Conservation (phyloP, 2,797 vertebrate species). For the Halcyon badia region DNA sequence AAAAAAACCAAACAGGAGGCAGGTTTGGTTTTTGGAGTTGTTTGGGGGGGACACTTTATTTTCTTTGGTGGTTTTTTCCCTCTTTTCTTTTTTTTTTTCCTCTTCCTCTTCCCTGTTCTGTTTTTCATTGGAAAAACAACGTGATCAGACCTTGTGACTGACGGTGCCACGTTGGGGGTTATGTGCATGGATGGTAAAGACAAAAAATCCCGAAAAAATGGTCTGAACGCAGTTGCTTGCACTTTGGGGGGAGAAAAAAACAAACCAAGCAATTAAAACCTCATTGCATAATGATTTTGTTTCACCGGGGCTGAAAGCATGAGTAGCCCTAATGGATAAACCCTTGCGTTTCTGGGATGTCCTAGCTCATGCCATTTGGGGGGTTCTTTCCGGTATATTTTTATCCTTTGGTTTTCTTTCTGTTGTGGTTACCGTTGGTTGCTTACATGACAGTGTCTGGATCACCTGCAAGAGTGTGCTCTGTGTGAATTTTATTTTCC, state of each 20-base stretch:
- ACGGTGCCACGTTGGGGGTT: background rate
- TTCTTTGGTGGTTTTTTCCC: background rate
- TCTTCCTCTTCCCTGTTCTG: background rate
- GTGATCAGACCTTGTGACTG: slow-evolving; percentile 23
- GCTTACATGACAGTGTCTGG: background rate
- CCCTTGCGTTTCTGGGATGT: background rate
- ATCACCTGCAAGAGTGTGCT: slow-evolving; percentile 8
- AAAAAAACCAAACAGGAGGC: background rate
- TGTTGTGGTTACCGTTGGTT: slow-evolving; percentile 30
- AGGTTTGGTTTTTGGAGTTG: background rate
- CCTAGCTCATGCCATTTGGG: background rate
- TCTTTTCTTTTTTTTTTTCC: background rate
- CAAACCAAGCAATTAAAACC: background rate
- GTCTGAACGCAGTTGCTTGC: background rate
- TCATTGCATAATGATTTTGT: background rate
- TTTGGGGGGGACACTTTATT: background rate
- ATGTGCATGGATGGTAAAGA: slow-evolving; percentile 7
- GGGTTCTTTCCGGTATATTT: background rate
- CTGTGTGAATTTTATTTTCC: slow-evolving; percentile 9
- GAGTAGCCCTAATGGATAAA: background rate
- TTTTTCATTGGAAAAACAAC: slow-evolving; percentile 10
- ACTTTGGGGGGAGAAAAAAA: background rate
- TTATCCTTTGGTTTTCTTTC: slow-evolving; percentile 18
- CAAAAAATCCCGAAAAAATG: background rate
- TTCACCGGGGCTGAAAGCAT: background rate